A percentile compares a stretch with the other conserved stretches of the same genome.
These are phyloP conservation scores for Falco peregrinus DNA, from an alignment of 2,797 vertebrate species.

Conservation along the genomic window DNA sequence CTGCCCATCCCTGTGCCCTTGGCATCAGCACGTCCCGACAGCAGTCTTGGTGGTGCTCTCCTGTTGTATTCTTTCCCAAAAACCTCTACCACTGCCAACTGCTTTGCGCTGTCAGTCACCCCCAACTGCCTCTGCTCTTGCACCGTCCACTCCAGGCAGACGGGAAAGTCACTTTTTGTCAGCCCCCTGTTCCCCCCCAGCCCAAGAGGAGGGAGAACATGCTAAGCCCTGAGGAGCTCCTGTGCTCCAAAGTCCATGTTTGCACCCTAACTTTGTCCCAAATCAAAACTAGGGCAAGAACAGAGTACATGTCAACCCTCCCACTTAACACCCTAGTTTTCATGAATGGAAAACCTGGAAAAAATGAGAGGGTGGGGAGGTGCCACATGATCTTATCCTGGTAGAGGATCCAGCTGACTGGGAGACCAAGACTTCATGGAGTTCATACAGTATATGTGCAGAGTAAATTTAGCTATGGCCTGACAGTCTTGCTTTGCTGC, in stretches of 20 bases:
- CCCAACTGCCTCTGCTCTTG: background rate
- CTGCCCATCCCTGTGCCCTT: background rate
- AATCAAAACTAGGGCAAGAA: conserved; percentile 21
- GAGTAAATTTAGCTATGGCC: background rate
- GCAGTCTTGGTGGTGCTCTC: background rate
- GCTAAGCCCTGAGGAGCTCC: background rate
- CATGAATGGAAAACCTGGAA: conserved; percentile 18
- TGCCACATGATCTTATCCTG: background rate
- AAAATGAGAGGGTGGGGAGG: background rate
- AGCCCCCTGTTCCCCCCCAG: background rate
- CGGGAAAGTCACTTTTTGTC: background rate
- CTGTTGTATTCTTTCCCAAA: background rate
- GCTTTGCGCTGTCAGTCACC: background rate
- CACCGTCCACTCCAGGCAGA: background rate
- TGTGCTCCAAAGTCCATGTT: background rate
- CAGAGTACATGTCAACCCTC: background rate
- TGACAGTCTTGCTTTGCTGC: background rate
- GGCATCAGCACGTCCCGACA: background rate
- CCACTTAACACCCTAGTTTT: conserved; percentile 31
- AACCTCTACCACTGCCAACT: background rate
- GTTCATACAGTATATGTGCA: background rate
- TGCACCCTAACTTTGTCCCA: background rate
- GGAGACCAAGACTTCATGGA: background rate
- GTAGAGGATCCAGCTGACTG: background rate
- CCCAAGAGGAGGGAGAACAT: background rate